Evolutionary conservation across 2,888 invertebrate species (phyloP), one percentile per base, ranked within the genome.

Genomic region (Halocaridina rubra): DNA sequence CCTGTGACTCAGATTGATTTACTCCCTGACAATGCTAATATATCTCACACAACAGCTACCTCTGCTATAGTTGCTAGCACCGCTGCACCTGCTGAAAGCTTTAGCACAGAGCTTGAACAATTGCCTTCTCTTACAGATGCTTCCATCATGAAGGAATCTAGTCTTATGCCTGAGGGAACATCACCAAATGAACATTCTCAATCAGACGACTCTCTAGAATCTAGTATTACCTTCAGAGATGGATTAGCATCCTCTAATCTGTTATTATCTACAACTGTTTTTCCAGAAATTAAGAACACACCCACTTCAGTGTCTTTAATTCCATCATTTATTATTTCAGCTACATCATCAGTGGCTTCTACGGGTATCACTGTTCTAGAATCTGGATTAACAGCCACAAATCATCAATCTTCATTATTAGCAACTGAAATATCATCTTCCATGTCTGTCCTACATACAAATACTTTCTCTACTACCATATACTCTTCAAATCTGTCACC

Each of bases 21-120:
- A 78, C 57, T 61, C 24, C 71, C 71, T 71, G 72, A 78, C 10
- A 46, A 4, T 84, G 78, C 71, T 61, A 57, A 22, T 53, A 33
- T 72, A 19, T 24, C 46, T 72, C 64, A 46, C 19, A 30, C 61
- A 16, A 53, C 64, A 27, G 75, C 77, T 74, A 24, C 57, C 22
- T 57, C 71, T 71, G 78, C 57, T 39, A 8, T 72, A 71, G 46
- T 46, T 72, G 72, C 71, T n/a, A 84, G 72, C 82, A 84, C 78
- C 30, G 39, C 24, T 77, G 82, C 82, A 84, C 78, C 46, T 19
- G 27, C 46, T n/a, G 27, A 78, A 46, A 64, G 46, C 32, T 59
- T 24, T 46, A 84, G 72, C 64, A 78, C 82, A 8, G 27, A n/a
- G 33, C 32, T 61, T 57, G 72, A 77, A 81, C 81, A 64, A 16